Conservation (phyloP, 2,888 invertebrate species). For the Eretmocerus hayati region DNA sequence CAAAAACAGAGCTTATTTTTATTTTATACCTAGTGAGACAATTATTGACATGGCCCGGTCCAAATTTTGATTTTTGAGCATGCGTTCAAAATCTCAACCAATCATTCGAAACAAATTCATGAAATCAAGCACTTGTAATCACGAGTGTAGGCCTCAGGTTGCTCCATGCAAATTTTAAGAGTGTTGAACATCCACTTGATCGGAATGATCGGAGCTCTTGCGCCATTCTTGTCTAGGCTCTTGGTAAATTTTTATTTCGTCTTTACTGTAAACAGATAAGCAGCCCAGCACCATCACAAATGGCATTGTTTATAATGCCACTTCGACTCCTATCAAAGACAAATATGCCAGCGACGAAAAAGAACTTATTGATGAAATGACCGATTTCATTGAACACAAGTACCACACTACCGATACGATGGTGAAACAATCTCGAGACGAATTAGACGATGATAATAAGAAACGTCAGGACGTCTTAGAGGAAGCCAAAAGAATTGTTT, state of each 20-base stretch:
- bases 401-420: conserved; percentile 38
- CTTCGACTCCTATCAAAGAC: conserved; percentile 46
- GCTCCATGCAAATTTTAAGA: too few species aligned
- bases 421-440: conserved; percentile 40
- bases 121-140: too few species aligned
- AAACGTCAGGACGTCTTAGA: conserved; percentile 42
- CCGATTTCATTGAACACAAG: conserved; percentile 43
- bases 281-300: conserved; percentile 45
- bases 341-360: conserved; percentile 46
- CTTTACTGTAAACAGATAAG: conserved; percentile 42
- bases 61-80: too few species aligned
- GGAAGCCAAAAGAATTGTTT: conserved; percentile 43
- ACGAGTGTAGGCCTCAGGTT: too few species aligned
- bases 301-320: conserved; percentile 46
- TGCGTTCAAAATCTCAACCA: too few species aligned
- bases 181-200: too few species aligned
- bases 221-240: too few species aligned
- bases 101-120: too few species aligned
- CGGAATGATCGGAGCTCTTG: too few species aligned
- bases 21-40: too few species aligned
- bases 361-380: conserved; percentile 44
- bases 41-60: too few species aligned
- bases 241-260: conserved; percentile 26
- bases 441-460: conserved; percentile 37
- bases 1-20: too few species aligned